Evolutionary conservation across 2,113 vertebrate genomes (phyloP), one percentile per base, ranked within the genome.

Genomic region (Amblyornis subalaris): DNA sequence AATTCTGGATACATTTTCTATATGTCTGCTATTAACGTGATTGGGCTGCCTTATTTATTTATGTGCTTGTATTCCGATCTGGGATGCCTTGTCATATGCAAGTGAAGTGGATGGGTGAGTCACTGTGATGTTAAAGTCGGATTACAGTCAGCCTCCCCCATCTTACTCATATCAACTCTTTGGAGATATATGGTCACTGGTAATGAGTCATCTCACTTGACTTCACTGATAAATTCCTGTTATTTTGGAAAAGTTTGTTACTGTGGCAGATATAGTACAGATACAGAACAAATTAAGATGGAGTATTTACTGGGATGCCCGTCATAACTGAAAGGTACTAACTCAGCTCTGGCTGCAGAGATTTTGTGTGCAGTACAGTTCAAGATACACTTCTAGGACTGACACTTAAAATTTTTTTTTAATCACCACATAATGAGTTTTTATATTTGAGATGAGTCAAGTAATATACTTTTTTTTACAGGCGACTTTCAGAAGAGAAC

Each of bases 71-170:
- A 61, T 51, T 70, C n/a, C 13, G 40, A 0, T 48, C 55, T 75
- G 60, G 69, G 90, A 40, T 69, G 53, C 23, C 5, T 90, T 64
- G 45, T 83, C 80, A 58, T 87, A 45, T 14, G 87, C 72, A 42
- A 91, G n/a, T 71, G 66, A 71, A 94, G 40, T 87, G 84, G 23
- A 36, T 89, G 79, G 28, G 50, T 96, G 90, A 97, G 72, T 96
- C 96, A 94, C 45, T 76, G 62, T 45, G 44, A 19, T 65, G 78
- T 47, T 83, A 3, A 14, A 40, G 40, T 71, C 69, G 51, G 72
- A 18, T 47, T 76, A 17, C 31, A 53, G 58, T 82, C 61, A 50
- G 25, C 66, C 10, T 57, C 31, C 45, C 21, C 22, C 40, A 9
- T 80, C 4, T 85, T 77, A 61, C 53, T 78, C n/a, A n/a, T n/a